Evolutionary conservation across 2,888 invertebrate genomes (phyloP).

Genomic region (Hypena proboscidalis): DNA sequence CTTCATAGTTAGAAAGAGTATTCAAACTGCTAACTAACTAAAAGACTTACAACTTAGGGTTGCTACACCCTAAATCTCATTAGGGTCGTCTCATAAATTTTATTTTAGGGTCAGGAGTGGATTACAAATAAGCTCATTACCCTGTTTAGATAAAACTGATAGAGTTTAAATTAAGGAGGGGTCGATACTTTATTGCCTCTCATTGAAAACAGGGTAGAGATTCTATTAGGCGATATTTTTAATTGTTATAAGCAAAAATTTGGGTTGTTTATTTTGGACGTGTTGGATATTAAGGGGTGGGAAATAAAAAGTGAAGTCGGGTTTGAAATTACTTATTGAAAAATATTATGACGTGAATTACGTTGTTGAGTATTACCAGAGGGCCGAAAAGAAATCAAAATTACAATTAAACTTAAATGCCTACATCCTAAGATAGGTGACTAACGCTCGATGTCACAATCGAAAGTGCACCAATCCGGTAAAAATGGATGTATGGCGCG

Average conservation of each 20-base stretch:
- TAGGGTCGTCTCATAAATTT: slow-evolving; percentile 58
- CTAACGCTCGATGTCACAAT: no score
- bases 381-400: no score
- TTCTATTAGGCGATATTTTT: slow-evolving; percentile 39
- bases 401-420: no score
- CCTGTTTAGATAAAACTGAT: slow-evolving; percentile 56
- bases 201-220: slow-evolving; percentile 31
- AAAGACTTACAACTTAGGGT: slow-evolving; percentile 23
- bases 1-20: slow-evolving; percentile 6
- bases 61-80: slow-evolving; percentile 45
- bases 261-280: neutral
- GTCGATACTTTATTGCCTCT: slow-evolving; percentile 20
- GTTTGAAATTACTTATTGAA: no score
- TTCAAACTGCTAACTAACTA: slow-evolving; percentile 24
- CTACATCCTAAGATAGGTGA: no score
- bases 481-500: no score
- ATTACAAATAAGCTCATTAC: slow-evolving; percentile 63
- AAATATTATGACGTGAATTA: no score
- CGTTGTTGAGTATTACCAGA: no score
- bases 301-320: neutral
- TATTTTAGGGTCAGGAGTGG: slow-evolving; percentile 51
- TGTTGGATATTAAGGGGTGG: neutral
- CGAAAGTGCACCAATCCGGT: no score
- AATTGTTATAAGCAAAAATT: slow-evolving; percentile 23
- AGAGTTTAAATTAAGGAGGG: slow-evolving; percentile 47